phyloP scores from a whole-genome alignment of 2,113 vertebrate genomes.

The Platichthys stellatus region DNA sequence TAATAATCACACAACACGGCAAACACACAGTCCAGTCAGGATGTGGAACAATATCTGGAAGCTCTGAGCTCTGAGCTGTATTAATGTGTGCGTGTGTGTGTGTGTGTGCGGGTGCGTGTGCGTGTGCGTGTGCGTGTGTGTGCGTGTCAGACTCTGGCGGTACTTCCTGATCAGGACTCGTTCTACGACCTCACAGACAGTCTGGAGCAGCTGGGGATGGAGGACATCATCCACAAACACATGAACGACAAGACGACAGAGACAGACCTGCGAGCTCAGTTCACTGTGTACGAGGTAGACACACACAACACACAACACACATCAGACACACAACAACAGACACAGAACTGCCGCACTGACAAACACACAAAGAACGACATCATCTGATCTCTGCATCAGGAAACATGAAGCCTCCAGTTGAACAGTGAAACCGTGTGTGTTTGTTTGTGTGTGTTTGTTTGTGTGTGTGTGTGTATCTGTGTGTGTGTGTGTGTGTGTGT shows the following conservation, averaged over 20 bases:
- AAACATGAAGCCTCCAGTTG: background rate
- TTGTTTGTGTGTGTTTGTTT: too few relatives aligned
- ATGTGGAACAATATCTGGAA: background rate
- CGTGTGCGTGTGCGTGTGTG: background rate
- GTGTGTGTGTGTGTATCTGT: background rate
- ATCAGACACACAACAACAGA: background rate
- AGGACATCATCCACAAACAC: constrained; percentile 86
- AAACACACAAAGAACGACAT: background rate
- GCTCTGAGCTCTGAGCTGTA: background rate
- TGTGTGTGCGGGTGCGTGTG: background rate
- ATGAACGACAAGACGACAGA: constrained; percentile 83
- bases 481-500: too few relatives aligned
- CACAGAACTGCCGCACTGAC: background rate
- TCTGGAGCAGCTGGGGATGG: constrained; percentile 94
- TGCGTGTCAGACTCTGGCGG: constrained; percentile 85
- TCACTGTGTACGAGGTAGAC: constrained; percentile 89
- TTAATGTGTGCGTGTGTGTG: background rate
- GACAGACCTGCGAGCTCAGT: constrained; percentile 87
- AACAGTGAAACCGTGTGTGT: background rate
- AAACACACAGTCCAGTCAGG: too few relatives aligned
- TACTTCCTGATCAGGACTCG: constrained; percentile 94
- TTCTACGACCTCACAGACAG: constrained; percentile 95
- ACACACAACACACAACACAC: background rate
- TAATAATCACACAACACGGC: background rate
- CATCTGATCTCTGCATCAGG: background rate